A percentile compares a stretch with the other conserved stretches of the same genome.
Evolutionary conservation across 2,888 invertebrate genomes (phyloP).

Genomic region (Dioctria rufipes): DNA sequence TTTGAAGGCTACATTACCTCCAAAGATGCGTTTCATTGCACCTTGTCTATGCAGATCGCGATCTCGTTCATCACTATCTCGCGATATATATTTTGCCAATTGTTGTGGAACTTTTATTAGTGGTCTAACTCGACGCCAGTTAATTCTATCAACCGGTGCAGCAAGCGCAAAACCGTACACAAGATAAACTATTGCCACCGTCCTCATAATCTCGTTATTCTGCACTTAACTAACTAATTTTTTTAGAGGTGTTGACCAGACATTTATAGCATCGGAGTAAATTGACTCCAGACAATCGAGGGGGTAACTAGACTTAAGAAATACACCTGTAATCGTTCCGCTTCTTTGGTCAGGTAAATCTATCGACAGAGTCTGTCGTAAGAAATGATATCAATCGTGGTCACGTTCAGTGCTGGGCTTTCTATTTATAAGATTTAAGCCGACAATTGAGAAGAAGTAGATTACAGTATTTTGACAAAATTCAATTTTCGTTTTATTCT

Average conservation of each 20-base stretch:
- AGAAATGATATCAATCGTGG: conserved; percentile 35
- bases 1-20: conserved; percentile 54
- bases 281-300: conserved; percentile 4
- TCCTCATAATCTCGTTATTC: conserved; percentile 14
- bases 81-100: conserved; percentile 12
- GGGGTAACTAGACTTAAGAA: conserved; percentile 44
- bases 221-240: conserved; percentile 30
- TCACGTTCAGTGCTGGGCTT: conserved; percentile 10
- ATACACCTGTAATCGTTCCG: conserved; percentile 44
- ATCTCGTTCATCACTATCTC: conserved; percentile 11
- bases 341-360: conserved; percentile 26
- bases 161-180: conserved; percentile 1
- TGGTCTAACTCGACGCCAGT: conserved; percentile 43
- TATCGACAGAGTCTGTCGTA: conserved; percentile 30
- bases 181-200: background rate
- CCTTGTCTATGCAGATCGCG: conserved; percentile 45
- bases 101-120: conserved; percentile 28
- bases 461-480: background rate
- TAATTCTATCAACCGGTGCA: conserved; percentile 15
- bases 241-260: background rate
- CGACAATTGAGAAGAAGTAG: background rate
- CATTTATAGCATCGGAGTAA: conserved; percentile 34
- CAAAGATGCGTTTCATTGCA: conserved; percentile 55
- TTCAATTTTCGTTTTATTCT: background rate
- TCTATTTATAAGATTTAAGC: conserved; percentile 11